phyloP scores from a whole-genome alignment of 2,888 invertebrate genomes.

The Chalcis sispes region DNA sequence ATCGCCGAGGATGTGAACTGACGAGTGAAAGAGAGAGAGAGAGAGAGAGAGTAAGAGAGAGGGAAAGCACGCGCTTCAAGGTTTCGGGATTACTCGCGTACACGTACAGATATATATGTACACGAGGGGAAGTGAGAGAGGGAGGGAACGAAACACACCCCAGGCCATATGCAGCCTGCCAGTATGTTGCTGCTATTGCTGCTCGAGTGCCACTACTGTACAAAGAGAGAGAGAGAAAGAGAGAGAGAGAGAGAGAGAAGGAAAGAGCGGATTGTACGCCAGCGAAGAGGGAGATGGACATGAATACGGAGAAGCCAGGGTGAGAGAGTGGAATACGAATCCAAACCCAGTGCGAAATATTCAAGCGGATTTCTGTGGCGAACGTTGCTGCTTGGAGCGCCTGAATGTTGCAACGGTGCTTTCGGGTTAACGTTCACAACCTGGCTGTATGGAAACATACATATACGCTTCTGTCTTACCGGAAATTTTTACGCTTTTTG shows the following conservation, averaged over 20 bases:
- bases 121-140: background rate
- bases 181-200: too few relatives aligned
- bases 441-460: too few relatives aligned
- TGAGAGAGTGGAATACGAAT: background rate
- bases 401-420: too few relatives aligned
- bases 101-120: background rate
- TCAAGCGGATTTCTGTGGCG: too few relatives aligned
- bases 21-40: too few relatives aligned
- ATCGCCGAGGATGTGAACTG: conserved; percentile 28
- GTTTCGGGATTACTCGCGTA: conserved; percentile 11
- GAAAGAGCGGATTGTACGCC: conserved; percentile 6
- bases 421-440: too few relatives aligned
- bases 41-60: too few relatives aligned
- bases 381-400: too few relatives aligned
- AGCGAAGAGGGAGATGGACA: conserved; percentile 14
- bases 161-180: conserved; percentile 27
- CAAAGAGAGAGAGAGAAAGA: background rate
- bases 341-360: too few relatives aligned
- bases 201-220: conserved; percentile 16
- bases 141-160: conserved; percentile 1
- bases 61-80: background rate
- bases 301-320: background rate
- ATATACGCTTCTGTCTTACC: too few relatives aligned
- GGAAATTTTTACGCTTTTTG: too few relatives aligned
- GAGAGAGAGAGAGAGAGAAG: background rate